These are phyloP conservation scores for Azorinus chamasolen DNA, from an alignment of 2,888 invertebrate species.

Conservation along the genomic window DNA sequence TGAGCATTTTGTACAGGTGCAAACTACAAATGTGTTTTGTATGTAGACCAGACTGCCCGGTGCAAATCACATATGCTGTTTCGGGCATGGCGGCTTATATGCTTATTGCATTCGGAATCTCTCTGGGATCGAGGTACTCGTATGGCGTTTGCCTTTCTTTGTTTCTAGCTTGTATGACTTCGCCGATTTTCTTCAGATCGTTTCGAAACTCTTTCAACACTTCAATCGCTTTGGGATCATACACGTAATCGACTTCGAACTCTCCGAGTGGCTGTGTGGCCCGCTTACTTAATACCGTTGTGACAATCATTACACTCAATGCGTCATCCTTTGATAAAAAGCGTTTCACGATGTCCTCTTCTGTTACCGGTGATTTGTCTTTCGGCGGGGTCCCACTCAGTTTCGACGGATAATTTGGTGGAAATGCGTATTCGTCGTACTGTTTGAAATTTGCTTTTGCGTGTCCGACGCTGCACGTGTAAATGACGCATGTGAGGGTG, in stretches of 20 bases:
- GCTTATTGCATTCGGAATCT: conserved; percentile 86
- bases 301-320: conserved; percentile 84
- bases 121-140: conserved; percentile 85
- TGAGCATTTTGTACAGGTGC: too few relatives aligned
- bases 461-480: conserved; percentile 65
- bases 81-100: too few relatives aligned
- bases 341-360: conserved; percentile 79
- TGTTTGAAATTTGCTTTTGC: conserved; percentile 72
- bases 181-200: conserved; percentile 80
- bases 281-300: conserved; percentile 82
- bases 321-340: conserved; percentile 82
- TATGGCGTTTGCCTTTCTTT: conserved; percentile 76
- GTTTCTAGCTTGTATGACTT: conserved; percentile 82
- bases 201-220: conserved; percentile 71
- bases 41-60: too few relatives aligned
- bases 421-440: conserved; percentile 80
- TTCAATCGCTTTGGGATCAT: conserved; percentile 77
- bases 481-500: conserved; percentile 53
- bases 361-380: conserved; percentile 51
- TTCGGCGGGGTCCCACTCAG: conserved; percentile 61
- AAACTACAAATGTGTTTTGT: too few relatives aligned
- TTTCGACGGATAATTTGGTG: conserved; percentile 74
- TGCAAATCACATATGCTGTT: too few relatives aligned
- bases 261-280: conserved; percentile 84
- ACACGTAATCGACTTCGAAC: conserved; percentile 85